phyloP scores from a whole-genome alignment of 2,113 vertebrate species.

The Pholis gunnellus region DNA sequence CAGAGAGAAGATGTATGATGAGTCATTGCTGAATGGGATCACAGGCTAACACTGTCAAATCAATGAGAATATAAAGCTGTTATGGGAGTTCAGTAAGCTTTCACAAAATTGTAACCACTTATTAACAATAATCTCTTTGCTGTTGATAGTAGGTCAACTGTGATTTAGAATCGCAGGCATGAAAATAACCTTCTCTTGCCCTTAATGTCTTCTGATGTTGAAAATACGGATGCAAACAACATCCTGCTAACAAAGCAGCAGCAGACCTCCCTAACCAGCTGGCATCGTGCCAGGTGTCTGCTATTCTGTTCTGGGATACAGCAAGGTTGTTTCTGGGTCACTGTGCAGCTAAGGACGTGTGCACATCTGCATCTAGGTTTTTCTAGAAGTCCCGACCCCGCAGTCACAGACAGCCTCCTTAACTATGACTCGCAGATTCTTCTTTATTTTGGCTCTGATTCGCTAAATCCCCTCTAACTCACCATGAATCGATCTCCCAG shows the following conservation, averaged over 20 bases:
- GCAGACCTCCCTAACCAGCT: conserved; percentile 27
- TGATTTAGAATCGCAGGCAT: not conserved
- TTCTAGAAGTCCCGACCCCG: conserved; percentile 18
- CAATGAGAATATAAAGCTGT: not conserved
- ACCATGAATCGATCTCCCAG: conserved; percentile 65
- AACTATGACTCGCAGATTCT: conserved; percentile 53
- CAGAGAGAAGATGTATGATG: conserved; percentile 8
- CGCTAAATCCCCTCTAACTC: conserved; percentile 72
- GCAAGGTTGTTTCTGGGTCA: conserved; percentile 62
- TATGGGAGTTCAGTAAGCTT: not conserved
- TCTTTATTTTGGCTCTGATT: conserved; percentile 63
- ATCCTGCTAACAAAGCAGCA: conserved; percentile 32
- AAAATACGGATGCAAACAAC: conserved; percentile 33
- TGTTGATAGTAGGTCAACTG: not conserved
- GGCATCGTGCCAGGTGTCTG: conserved; percentile 40
- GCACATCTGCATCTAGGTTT: conserved; percentile 24
- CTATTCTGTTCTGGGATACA: conserved; percentile 31
- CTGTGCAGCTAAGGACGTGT: conserved; percentile 19
- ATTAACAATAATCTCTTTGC: not conserved
- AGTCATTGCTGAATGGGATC: not conserved
- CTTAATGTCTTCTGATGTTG: conserved; percentile 12
- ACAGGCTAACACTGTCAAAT: not conserved
- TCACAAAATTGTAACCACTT: not conserved
- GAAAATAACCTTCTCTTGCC: not conserved
- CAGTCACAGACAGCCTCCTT: conserved; percentile 34